These are phyloP conservation scores for Pocillopora verrucosa DNA, from an alignment of 64 coral and sea anemone genomes.

Conservation along the genomic window DNA sequence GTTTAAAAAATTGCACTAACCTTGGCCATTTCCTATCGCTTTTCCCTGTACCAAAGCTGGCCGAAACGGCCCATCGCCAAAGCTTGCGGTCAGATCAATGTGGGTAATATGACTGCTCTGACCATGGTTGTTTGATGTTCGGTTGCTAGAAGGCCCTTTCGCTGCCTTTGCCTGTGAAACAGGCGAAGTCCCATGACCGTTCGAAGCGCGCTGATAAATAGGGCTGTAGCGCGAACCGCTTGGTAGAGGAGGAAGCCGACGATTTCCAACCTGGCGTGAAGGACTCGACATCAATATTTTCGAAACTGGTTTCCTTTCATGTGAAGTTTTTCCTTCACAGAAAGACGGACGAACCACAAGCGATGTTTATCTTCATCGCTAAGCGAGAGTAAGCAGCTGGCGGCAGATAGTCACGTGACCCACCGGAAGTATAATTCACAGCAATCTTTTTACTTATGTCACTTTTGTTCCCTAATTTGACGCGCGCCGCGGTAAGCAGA, in stretches of 20 bases:
- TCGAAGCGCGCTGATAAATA: slow-evolving; percentile 30
- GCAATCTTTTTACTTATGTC: too few species aligned
- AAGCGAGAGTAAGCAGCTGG: neutral
- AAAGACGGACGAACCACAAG: neutral
- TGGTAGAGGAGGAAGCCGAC: slow-evolving; percentile 59
- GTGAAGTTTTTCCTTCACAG: neutral
- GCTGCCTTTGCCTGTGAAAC: neutral
- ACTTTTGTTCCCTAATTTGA: neutral
- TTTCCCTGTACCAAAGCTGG: slow-evolving; percentile 63
- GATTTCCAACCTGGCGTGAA: slow-evolving; percentile 62
- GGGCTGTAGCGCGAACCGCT: slow-evolving; percentile 43
- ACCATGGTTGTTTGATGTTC: slow-evolving; percentile 53
- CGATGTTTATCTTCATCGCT: slow-evolving; percentile 50
- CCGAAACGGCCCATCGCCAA: slow-evolving; percentile 62
- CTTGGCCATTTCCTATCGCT: slow-evolving; percentile 48
- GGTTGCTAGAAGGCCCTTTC: slow-evolving; percentile 53
- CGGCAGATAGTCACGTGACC: slow-evolving; percentile 18
- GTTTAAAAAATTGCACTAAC: neutral
- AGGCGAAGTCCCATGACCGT: slow-evolving; percentile 25
- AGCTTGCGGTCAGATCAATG: slow-evolving; percentile 60
- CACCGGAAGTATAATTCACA: neutral
- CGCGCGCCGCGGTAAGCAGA: neutral
- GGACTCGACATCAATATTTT: slow-evolving; percentile 61
- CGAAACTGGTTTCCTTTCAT: neutral
- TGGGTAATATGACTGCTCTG: slow-evolving; percentile 29